These are phyloP conservation scores for Drosophila mercatorum DNA, from an alignment of 2,888 invertebrate species.

Conservation along the genomic window DNA sequence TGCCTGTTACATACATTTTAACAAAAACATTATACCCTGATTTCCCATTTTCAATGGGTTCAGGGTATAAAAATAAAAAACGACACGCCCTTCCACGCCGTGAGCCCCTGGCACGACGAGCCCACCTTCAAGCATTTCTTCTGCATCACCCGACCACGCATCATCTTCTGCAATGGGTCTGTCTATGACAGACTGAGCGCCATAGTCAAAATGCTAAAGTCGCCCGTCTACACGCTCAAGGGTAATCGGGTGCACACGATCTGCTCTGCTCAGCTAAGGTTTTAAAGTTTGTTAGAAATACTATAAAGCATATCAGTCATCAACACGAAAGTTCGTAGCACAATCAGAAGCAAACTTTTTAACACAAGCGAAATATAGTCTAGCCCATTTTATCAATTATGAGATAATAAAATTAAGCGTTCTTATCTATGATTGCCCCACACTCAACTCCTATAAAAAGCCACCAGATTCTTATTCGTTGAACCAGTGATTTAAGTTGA, in stretches of 20 bases:
- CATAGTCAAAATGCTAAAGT: constrained; percentile 71
- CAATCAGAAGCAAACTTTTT: not conserved
- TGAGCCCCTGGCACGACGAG: constrained; percentile 79
- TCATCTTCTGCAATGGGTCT: constrained; percentile 82
- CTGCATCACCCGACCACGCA: constrained; percentile 79
- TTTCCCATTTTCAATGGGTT: too few relatives aligned
- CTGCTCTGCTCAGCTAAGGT: too few relatives aligned
- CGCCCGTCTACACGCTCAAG: constrained; percentile 73
- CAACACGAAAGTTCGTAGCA: not conserved
- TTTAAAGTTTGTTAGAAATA: not conserved
- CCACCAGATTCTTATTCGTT: not conserved
- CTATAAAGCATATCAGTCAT: not conserved
- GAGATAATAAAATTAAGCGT: too few relatives aligned
- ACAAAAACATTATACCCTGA: too few relatives aligned
- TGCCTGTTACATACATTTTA: too few relatives aligned
- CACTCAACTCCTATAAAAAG: not conserved
- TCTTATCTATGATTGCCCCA: too few relatives aligned
- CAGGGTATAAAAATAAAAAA: constrained; percentile 31
- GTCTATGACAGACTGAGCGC: constrained; percentile 69
- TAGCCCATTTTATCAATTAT: too few relatives aligned
- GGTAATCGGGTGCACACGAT: constrained; percentile 61
- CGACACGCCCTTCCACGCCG: constrained; percentile 81
- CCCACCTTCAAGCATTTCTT: constrained; percentile 79
- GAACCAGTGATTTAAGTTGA: not conserved
- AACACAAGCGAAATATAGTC: too few relatives aligned